Evolutionary conservation across 2,888 invertebrate species (phyloP), one percentile per base, ranked within the genome.

Genomic region (Ethmia dodecea): DNA sequence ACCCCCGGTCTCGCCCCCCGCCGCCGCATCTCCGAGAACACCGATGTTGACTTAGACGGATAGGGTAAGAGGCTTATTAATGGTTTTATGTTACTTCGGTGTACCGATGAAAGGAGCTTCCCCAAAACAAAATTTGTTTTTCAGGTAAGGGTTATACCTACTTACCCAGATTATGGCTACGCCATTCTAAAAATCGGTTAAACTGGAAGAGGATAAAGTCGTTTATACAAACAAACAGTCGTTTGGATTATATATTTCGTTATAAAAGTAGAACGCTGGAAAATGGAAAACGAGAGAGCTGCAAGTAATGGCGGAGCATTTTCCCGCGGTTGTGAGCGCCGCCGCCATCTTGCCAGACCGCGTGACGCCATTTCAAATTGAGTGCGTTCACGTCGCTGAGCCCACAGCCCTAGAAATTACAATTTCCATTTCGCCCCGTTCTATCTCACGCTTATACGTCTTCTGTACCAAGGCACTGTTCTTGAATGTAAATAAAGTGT

Each of bases 31-130:
- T 75, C 79, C 44, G 63, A 70, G 73, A 72, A 76, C 81, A 79
- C 72, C 78, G 76, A 78, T 84, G 84, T 84, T 84, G 84, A 84
- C 84, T 84, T 77, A 83, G 84, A 86, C 79, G 84, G 77, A 84
- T 84, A 79, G 84, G 78, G 84, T 83, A 86, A 84, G 81, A 83
- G 81, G 81, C 80, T 84, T 84, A 86, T 80, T 84, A 86, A 84
- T 84, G 84, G 81, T 79, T 80, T 84, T 80, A 78, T 80, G 75
- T 80, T 78, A 70, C 76, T 71, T 63, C 60, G 55, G 57, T 60
- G 64, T 70, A 66, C 63, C 62, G 66, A 61, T 58, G 63, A 60
- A 59, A 59, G 49, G 46, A 46, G 43, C 43, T 44, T 40, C 38
- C 36, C 46, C 35, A 50, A 55, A 26, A 56, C 49, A 40, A 24